Percentiles rank a stretch among this genome's conserved stretches.
Evolutionary conservation across 1,140 invertebrate species (phyloP).

Genomic region (Brachionus rubens): DNA sequence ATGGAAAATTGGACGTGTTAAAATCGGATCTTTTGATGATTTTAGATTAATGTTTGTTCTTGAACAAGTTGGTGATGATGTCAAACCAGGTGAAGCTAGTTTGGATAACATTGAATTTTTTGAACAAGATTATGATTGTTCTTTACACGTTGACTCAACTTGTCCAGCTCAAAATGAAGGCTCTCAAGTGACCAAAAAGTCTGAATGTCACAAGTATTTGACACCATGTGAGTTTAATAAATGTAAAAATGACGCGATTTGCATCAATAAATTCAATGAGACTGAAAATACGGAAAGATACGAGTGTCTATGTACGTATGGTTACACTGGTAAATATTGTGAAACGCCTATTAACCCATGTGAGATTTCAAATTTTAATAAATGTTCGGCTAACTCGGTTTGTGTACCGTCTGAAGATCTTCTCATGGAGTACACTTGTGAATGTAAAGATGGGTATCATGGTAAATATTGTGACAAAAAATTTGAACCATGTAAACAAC

Average conservation of each 20-base stretch:
- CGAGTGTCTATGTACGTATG: constrained; percentile 21
- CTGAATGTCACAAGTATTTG: constrained; percentile 24
- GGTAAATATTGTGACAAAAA: constrained; percentile 74
- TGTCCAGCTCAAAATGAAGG: background rate
- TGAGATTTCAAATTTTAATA: background rate
- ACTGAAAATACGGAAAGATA: constrained; percentile 1
- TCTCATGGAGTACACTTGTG: constrained; percentile 24
- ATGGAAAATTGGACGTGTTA: constrained; percentile 1
- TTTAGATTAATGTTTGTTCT: constrained; percentile 21
- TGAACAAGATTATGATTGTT: constrained; percentile 33
- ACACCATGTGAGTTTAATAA: constrained; percentile 38
- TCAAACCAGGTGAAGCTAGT: constrained; percentile 3
- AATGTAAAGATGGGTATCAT: constrained; percentile 46
- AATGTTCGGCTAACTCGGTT: constrained; percentile 6
- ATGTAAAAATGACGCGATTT: constrained; percentile 33
- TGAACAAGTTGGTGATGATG: background rate
- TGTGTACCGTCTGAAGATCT: constrained; percentile 51
- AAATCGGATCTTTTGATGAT: background rate
- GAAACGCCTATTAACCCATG: constrained; percentile 22
- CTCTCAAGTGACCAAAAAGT: background rate
- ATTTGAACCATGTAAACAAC: constrained; percentile 28
- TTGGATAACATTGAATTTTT: constrained; percentile 45
- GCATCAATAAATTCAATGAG: constrained; percentile 15
- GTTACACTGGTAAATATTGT: constrained; percentile 46
- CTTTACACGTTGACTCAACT: constrained; percentile 3